Percentiles rank a stretch among this genome's conserved stretches.
Conservation (phyloP, 2,797 vertebrate species). For the Sebastes kiyomatsui region DNA sequence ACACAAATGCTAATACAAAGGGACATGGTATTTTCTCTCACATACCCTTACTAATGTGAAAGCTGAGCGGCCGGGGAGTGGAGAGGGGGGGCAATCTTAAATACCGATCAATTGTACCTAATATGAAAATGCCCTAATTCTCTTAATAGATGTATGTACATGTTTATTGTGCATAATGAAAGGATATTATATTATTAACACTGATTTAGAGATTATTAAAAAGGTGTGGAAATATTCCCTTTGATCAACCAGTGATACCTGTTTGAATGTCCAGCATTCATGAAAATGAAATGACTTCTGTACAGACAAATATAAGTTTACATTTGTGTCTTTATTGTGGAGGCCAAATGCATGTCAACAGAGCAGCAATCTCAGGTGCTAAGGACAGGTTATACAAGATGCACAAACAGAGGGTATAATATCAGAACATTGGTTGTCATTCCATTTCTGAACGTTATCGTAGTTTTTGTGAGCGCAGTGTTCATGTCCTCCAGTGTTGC, state of each 20-base stretch:
- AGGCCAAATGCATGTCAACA: neutral
- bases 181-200: too few relatives aligned
- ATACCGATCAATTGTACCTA: accelerated
- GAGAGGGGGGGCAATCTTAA: too few relatives aligned
- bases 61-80: too few relatives aligned
- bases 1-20: too few relatives aligned
- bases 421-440: accelerated
- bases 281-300: neutral
- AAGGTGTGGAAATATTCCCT: too few relatives aligned
- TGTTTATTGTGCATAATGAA: too few relatives aligned
- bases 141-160: too few relatives aligned
- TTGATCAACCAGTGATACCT: neutral
- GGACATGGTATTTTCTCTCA: too few relatives aligned
- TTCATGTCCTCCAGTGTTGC: accelerated
- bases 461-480: accelerated
- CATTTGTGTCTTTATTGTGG: neutral
- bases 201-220: too few relatives aligned
- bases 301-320: neutral
- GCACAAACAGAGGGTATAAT: constrained; percentile 28
- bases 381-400: neutral
- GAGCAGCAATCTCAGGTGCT: neutral
- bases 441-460: neutral
- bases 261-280: neutral
- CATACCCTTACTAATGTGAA: too few relatives aligned
- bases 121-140: too few relatives aligned